A percentile compares a stretch with the other conserved stretches of the same genome.
These are phyloP conservation scores for Chrysogorgia sp. DNA, from an alignment of 92 coral and sea anemone genomes.

Conservation along the genomic window DNA sequence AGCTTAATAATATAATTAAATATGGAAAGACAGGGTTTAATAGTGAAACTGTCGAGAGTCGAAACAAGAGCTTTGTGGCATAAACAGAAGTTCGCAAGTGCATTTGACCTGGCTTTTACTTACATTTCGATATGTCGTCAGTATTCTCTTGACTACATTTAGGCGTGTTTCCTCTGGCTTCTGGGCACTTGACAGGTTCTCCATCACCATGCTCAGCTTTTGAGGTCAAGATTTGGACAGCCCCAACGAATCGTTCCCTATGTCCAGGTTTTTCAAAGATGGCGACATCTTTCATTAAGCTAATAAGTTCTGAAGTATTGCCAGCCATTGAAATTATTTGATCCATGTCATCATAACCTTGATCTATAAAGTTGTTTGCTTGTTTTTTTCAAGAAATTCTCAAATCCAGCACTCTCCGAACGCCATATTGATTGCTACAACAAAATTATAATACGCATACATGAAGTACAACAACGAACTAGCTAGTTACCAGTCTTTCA, in stretches of 20 bases:
- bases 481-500: conserved; percentile 10
- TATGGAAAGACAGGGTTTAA: no score
- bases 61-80: no score
- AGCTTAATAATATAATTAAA: no score
- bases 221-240: conserved; percentile 41
- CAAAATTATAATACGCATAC: background rate
- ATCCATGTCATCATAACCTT: conserved; percentile 54
- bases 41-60: no score
- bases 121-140: conserved; percentile 6
- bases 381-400: conserved; percentile 36
- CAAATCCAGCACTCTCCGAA: conserved; percentile 14
- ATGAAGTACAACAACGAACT: background rate
- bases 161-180: background rate
- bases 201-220: conserved; percentile 33
- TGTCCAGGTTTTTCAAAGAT: conserved; percentile 35
- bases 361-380: conserved; percentile 43
- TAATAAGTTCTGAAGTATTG: conserved; percentile 26
- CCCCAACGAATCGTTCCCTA: conserved; percentile 45
- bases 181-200: conserved; percentile 12
- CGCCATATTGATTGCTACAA: conserved; percentile 24
- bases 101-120: no score
- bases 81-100: no score
- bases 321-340: conserved; percentile 44
- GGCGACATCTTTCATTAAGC: conserved; percentile 47
- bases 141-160: conserved; percentile 16